Percentiles rank a stretch among this genome's conserved stretches.
Evolutionary conservation across 2,113 vertebrate species (phyloP).

Genomic region (Gobiocypris rarus): DNA sequence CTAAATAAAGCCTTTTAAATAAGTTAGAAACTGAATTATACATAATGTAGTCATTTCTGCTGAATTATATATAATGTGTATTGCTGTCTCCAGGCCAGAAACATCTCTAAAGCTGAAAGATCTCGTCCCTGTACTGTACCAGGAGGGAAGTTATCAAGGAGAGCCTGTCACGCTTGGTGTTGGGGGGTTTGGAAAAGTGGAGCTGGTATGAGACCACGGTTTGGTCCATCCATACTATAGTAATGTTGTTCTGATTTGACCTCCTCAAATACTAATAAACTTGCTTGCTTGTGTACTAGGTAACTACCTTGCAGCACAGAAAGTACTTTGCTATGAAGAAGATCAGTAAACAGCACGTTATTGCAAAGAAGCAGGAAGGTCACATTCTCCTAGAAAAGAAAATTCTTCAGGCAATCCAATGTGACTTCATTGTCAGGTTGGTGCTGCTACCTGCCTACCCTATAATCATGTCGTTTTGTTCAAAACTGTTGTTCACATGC

Average conservation of each 20-base stretch:
- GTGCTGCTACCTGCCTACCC: background rate
- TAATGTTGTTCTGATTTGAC: background rate
- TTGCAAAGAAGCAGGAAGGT: slow-evolving; percentile 76
- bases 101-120: slow-evolving; percentile 73
- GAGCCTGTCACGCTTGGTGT: slow-evolving; percentile 78
- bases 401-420: slow-evolving; percentile 72
- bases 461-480: background rate
- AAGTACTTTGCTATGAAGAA: slow-evolving; percentile 79
- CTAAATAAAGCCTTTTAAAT: background rate
- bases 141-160: slow-evolving; percentile 78
- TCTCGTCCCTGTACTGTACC: slow-evolving; percentile 75
- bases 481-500: background rate
- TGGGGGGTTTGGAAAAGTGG: slow-evolving; percentile 80
- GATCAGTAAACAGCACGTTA: slow-evolving; percentile 79
- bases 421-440: slow-evolving; percentile 80
- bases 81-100: slow-evolving; percentile 55
- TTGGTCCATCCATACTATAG: too few species aligned
- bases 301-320: slow-evolving; percentile 71
- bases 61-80: background rate
- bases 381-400: slow-evolving; percentile 79
- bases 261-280: background rate
- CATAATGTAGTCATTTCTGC: background rate
- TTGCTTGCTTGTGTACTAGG: slow-evolving; percentile 57
- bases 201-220: slow-evolving; percentile 68
- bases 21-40: background rate